These are phyloP conservation scores for Tupaia tana DNA, from an alignment of 2,113 vertebrate species.

Conservation along the genomic window DNA sequence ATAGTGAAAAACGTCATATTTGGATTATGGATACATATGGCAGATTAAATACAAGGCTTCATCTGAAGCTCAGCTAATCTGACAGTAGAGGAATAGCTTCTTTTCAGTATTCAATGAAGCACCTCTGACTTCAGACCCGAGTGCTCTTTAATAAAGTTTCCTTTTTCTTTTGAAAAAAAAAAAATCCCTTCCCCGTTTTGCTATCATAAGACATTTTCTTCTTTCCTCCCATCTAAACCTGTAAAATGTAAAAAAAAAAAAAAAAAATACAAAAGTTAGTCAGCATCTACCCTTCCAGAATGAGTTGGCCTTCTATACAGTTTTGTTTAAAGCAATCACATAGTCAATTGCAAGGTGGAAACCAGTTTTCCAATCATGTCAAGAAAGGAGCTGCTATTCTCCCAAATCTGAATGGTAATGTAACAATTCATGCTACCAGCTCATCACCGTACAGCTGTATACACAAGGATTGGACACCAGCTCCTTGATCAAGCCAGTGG, in stretches of 20 bases:
- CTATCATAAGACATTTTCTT: background rate
- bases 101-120: too few relatives aligned
- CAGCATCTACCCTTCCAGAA: background rate
- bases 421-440: background rate
- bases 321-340: background rate
- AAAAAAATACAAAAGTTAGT: too few relatives aligned
- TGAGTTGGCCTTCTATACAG: background rate
- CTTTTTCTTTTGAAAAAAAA: background rate
- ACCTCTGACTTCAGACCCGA: too few relatives aligned
- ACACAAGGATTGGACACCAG: background rate
- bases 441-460: background rate
- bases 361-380: background rate
- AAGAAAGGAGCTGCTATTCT: background rate
- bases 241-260: too few relatives aligned
- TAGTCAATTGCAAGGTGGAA: background rate
- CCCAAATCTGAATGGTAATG: background rate
- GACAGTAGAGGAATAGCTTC: background rate
- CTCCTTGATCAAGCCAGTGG: background rate
- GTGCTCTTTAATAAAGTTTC: background rate
- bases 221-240: background rate
- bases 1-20: background rate
- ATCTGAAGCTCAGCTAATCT: background rate
- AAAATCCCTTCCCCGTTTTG: background rate
- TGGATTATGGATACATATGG: background rate
- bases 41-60: background rate